These are phyloP conservation scores for Plecotus auritus DNA, from an alignment of 2,113 vertebrate species.

Conservation along the genomic window DNA sequence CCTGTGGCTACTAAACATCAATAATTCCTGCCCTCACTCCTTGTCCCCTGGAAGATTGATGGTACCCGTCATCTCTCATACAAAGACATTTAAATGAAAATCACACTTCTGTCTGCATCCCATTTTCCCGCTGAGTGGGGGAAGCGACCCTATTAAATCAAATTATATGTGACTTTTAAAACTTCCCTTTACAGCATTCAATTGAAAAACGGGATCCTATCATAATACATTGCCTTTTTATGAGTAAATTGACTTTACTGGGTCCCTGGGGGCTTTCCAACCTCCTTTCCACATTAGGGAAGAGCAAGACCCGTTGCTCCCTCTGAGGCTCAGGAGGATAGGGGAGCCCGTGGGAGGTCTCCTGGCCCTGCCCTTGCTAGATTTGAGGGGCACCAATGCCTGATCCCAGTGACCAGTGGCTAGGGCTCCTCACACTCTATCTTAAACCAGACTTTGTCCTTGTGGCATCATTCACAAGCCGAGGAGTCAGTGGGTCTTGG, in stretches of 20 bases:
- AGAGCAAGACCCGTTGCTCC: background rate
- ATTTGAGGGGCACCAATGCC: background rate
- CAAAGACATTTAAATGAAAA: slow-evolving; percentile 91
- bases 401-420: background rate
- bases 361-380: accelerated
- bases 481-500: background rate
- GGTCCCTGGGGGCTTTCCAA: background rate
- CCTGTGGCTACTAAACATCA: slow-evolving; percentile 88
- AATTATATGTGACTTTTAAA: slow-evolving; percentile 55
- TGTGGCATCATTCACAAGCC: background rate
- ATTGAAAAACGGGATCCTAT: slow-evolving; percentile 40
- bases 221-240: background rate
- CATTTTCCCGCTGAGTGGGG: slow-evolving; percentile 81
- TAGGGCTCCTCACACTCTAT: accelerated
- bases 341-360: accelerated
- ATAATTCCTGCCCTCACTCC: slow-evolving; percentile 88
- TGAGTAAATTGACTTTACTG: slow-evolving; percentile 9
- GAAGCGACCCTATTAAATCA: slow-evolving; percentile 53
- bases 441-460: background rate
- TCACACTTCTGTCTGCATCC: slow-evolving; percentile 85
- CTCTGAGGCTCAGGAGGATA: background rate
- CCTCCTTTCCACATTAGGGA: background rate
- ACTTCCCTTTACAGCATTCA: background rate
- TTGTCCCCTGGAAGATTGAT: slow-evolving; percentile 91
- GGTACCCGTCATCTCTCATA: slow-evolving; percentile 84